Conservation (phyloP, 2,113 vertebrate genomes). For the Mionectes macconnelli region DNA sequence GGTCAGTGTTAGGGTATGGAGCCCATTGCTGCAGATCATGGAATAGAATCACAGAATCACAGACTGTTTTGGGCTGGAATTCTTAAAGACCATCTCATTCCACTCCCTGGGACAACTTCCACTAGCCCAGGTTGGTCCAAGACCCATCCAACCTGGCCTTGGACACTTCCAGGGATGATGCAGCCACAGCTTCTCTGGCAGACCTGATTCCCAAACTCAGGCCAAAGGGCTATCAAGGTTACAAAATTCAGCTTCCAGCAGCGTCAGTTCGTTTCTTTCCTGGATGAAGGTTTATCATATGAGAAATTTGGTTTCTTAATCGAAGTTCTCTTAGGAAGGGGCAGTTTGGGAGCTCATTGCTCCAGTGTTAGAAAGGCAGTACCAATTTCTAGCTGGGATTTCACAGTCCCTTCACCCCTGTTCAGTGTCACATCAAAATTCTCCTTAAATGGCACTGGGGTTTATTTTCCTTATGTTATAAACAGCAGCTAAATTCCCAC, state of each 20-base stretch:
- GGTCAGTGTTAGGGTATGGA: not conserved
- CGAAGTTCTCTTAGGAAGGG: not conserved
- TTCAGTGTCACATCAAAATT: not conserved
- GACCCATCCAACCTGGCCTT: not conserved
- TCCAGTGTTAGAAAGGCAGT: not conserved
- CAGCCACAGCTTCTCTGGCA: not conserved
- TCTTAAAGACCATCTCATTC: not conserved
- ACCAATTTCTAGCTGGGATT: constrained; percentile 25
- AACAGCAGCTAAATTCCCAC: not conserved
- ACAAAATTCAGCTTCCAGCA: not conserved
- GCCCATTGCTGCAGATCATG: not conserved
- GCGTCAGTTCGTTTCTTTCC: not conserved
- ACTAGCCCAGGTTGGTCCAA: not conserved
- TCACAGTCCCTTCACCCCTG: not conserved
- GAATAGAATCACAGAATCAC: not conserved
- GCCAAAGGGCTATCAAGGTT: not conserved
- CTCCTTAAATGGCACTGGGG: not conserved
- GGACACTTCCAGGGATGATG: not conserved
- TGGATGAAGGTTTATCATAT: not conserved
- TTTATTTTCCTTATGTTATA: constrained; percentile 13
- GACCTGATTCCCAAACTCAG: not conserved
- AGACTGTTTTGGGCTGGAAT: not conserved
- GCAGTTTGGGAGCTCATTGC: not conserved
- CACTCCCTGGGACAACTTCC: not conserved
- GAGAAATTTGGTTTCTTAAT: not conserved